phyloP scores from a whole-genome alignment of 2,113 vertebrate species.

The Chaenogobius annularis region DNA sequence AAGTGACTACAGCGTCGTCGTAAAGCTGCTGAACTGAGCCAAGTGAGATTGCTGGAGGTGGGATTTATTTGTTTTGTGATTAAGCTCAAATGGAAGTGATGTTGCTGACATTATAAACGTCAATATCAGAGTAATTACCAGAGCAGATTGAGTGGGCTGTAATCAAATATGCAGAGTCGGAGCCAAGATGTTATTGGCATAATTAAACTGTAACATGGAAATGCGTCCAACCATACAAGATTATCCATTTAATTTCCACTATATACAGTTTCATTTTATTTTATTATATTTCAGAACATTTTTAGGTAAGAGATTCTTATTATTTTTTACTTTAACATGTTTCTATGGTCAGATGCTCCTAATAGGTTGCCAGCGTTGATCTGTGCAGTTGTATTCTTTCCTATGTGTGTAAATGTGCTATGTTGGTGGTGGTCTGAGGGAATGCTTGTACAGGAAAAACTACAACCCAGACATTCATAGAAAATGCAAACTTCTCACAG shows the following conservation, averaged over 20 bases:
- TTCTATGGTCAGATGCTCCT: too few relatives aligned
- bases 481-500: too few relatives aligned
- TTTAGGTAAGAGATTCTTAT: not conserved
- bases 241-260: not conserved
- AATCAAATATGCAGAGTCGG: slow-evolving; percentile 7
- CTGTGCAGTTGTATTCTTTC: too few relatives aligned
- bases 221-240: not conserved
- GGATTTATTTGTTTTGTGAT: slow-evolving; percentile 9
- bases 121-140: slow-evolving; percentile 18
- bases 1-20: slow-evolving; percentile 14
- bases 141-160: not conserved
- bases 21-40: slow-evolving; percentile 31
- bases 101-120: slow-evolving; percentile 32
- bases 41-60: not conserved
- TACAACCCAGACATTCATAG: too few relatives aligned
- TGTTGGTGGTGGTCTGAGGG: too few relatives aligned
- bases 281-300: not conserved
- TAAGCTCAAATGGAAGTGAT: not conserved
- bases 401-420: too few relatives aligned
- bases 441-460: too few relatives aligned
- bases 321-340: not conserved
- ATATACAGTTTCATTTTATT: not conserved
- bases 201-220: slow-evolving; percentile 1
- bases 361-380: too few relatives aligned
- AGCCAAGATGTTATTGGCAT: slow-evolving; percentile 6